Percentiles rank a stretch among this genome's conserved stretches.
phyloP scores from a whole-genome alignment of 2,113 vertebrate species.

The Holacanthus passer region DNA sequence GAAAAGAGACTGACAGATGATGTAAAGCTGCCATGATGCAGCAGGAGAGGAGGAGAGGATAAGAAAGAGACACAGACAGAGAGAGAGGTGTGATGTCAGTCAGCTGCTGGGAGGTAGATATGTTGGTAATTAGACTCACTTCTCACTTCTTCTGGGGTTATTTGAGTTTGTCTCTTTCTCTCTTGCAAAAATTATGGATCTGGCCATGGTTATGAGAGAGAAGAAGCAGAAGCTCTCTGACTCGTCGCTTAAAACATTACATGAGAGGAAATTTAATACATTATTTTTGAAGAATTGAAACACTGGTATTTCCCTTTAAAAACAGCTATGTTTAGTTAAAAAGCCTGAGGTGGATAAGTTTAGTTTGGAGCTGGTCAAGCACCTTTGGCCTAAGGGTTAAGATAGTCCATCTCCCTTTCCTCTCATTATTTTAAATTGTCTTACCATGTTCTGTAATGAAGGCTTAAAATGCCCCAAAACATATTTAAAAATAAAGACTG shows the following conservation, averaged over 20 bases:
- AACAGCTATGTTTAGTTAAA: no score
- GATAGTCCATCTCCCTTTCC: no score
- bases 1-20: conserved; percentile 22
- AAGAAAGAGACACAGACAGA: conserved; percentile 12
- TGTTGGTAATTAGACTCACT: conserved; percentile 41
- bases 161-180: conserved; percentile 25
- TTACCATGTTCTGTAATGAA: neutral
- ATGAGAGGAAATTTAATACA: no score
- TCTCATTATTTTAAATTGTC: no score
- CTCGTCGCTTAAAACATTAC: neutral
- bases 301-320: no score
- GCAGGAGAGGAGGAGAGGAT: conserved; percentile 25
- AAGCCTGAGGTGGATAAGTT: no score
- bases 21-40: conserved; percentile 40
- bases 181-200: conserved; percentile 13
- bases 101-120: conserved; percentile 40
- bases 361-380: no score
- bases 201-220: neutral
- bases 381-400: no score
- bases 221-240: neutral
- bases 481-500: neutral
- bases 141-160: conserved; percentile 25
- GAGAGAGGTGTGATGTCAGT: conserved; percentile 59
- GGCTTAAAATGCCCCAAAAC: conserved; percentile 1
- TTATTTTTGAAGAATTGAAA: no score